Evolutionary conservation across 2,888 invertebrate species (phyloP).

Genomic region (Venustoraphidia nigricollis): DNA sequence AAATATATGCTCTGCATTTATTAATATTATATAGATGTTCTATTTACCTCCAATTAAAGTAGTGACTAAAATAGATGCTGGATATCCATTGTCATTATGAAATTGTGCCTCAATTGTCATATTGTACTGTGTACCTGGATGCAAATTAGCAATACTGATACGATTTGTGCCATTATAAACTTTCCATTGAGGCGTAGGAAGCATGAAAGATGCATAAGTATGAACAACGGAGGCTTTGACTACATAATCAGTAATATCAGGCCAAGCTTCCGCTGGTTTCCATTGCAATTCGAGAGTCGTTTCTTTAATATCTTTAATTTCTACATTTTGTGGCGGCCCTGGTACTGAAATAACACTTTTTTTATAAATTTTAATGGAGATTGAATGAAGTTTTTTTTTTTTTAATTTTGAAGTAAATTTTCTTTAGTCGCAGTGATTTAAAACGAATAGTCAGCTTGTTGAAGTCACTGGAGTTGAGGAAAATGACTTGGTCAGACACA

Average conservation of each 20-base stretch:
- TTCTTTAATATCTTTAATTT: slow-evolving; percentile 41
- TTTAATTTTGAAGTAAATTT: too few species aligned
- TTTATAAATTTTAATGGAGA: too few species aligned
- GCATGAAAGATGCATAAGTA: slow-evolving; percentile 37
- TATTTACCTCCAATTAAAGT: slow-evolving; percentile 48
- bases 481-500: too few species aligned
- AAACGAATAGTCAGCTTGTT: too few species aligned
- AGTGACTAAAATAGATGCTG: slow-evolving; percentile 37
- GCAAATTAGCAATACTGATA: slow-evolving; percentile 43
- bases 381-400: too few species aligned
- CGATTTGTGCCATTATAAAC: slow-evolving; percentile 41
- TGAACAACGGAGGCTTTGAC: slow-evolving; percentile 37
- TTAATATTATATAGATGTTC: slow-evolving; percentile 3
- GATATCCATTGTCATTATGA: slow-evolving; percentile 40
- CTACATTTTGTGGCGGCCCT: slow-evolving; percentile 50
- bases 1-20: too few species aligned
- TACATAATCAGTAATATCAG: slow-evolving; percentile 36
- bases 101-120: slow-evolving; percentile 54
- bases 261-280: slow-evolving; percentile 38
- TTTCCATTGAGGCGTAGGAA: slow-evolving; percentile 37
- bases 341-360: slow-evolving; percentile 31
- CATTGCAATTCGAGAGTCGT: slow-evolving; percentile 43
- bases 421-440: too few species aligned
- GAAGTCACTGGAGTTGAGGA: too few species aligned
- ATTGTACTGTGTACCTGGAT: slow-evolving; percentile 62